Conservation (phyloP, 2,797 vertebrate genomes). For the Peromyscus nudipes region DNA sequence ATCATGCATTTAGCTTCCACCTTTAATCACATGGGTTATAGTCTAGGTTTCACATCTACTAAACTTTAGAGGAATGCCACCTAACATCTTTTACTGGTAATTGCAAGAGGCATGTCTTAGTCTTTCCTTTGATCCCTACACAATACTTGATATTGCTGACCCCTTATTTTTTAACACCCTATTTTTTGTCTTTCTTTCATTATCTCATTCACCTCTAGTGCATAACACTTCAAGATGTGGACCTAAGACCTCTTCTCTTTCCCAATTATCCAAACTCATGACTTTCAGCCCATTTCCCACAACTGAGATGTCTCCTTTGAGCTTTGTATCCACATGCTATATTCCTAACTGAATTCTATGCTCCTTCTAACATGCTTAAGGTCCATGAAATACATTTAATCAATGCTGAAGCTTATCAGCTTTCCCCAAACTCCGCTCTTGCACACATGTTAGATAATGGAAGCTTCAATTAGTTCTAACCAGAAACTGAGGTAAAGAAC, state of each 20-base stretch:
- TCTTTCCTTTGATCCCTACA: background rate
- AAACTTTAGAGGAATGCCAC: no score
- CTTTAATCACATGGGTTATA: background rate
- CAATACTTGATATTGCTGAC: background rate
- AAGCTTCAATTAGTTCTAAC: background rate
- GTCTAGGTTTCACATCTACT: background rate
- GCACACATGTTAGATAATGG: background rate
- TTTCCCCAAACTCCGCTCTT: background rate
- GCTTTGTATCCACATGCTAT: background rate
- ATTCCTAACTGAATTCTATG: background rate
- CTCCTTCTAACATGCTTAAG: background rate
- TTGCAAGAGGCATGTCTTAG: background rate
- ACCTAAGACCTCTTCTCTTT: background rate
- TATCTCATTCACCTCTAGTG: background rate
- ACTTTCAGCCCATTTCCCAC: background rate
- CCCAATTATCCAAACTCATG: background rate
- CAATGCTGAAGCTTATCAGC: background rate
- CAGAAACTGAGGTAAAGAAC: background rate
- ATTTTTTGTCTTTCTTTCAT: background rate
- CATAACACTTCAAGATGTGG: background rate
- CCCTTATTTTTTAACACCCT: background rate
- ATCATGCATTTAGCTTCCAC: background rate
- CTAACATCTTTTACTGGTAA: background rate
- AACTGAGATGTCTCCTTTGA: background rate
- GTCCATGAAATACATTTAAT: background rate